Evolutionary conservation across 2,113 vertebrate species (phyloP).

Genomic region (Hypomesus transpacificus): DNA sequence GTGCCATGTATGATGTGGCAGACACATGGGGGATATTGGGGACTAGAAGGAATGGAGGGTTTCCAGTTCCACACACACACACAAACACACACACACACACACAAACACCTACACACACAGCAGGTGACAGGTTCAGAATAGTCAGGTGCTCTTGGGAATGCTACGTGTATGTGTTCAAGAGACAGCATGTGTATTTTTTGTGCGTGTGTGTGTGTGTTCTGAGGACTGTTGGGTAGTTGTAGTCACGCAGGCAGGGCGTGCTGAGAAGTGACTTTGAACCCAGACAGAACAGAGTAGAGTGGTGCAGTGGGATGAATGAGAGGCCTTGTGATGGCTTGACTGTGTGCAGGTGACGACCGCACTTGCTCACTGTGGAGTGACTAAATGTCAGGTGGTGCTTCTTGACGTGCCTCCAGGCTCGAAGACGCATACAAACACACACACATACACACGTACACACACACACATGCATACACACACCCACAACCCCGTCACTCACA

Average conservation of each 20-base stretch:
- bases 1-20: background rate
- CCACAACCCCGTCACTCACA: background rate
- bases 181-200: too few species aligned
- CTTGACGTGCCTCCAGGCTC: too few species aligned
- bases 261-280: background rate
- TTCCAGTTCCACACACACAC: background rate
- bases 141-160: too few species aligned
- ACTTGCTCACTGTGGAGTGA: too few species aligned
- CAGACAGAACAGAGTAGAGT: background rate
- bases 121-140: too few species aligned
- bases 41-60: background rate
- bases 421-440: background rate
- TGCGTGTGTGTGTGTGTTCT: background rate
- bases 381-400: too few species aligned
- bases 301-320: background rate
- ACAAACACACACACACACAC: background rate
- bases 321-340: background rate
- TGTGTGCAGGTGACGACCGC: background rate
- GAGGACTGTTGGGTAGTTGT: background rate
- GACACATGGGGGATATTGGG: background rate
- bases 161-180: too few species aligned
- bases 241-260: background rate
- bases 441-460: slow-evolving; percentile 6
- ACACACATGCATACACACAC: slow-evolving; percentile 1
- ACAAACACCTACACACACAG: background rate